Conservation (phyloP, 2,888 invertebrate genomes). For the Drosophila seclusa region DNA sequence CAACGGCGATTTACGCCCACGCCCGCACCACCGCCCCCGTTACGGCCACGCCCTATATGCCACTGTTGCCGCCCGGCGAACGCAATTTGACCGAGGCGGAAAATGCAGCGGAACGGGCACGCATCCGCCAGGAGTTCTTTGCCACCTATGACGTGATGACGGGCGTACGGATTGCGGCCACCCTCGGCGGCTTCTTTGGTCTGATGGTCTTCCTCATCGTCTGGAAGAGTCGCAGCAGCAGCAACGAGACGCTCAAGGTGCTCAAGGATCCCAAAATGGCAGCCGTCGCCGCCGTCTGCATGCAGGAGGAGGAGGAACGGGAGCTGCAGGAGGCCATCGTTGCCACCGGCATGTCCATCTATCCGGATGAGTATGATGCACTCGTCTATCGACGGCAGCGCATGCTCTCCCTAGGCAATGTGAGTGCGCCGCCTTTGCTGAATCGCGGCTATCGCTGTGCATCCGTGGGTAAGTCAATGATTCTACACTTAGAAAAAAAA, state of each 20-base stretch:
- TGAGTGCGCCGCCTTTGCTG: constrained; percentile 86
- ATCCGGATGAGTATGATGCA: constrained; percentile 85
- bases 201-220: constrained; percentile 96
- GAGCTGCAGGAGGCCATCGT: constrained; percentile 91
- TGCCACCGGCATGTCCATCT: constrained; percentile 87
- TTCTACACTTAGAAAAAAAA: not conserved
- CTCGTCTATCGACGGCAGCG: constrained; percentile 86
- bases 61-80: constrained; percentile 67
- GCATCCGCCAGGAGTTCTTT: constrained; percentile 92
- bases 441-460: constrained; percentile 87
- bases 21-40: constrained; percentile 53
- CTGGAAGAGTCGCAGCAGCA: constrained; percentile 94
- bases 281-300: constrained; percentile 91
- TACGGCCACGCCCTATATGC: constrained; percentile 69
- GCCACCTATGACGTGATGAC: constrained; percentile 97
- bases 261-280: constrained; percentile 92
- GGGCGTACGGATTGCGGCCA: constrained; percentile 95
- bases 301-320: constrained; percentile 90
- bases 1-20: constrained; percentile 32
- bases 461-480: constrained; percentile 85
- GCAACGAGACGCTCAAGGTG: constrained; percentile 89
- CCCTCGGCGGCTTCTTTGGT: constrained; percentile 95
- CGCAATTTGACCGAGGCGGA: constrained; percentile 80
- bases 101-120: constrained; percentile 87
- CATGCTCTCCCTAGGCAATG: constrained; percentile 89